Base-by-base conservation (phyloP, 2,797 vertebrate species). In the Sebastes trivittatus region DNA sequence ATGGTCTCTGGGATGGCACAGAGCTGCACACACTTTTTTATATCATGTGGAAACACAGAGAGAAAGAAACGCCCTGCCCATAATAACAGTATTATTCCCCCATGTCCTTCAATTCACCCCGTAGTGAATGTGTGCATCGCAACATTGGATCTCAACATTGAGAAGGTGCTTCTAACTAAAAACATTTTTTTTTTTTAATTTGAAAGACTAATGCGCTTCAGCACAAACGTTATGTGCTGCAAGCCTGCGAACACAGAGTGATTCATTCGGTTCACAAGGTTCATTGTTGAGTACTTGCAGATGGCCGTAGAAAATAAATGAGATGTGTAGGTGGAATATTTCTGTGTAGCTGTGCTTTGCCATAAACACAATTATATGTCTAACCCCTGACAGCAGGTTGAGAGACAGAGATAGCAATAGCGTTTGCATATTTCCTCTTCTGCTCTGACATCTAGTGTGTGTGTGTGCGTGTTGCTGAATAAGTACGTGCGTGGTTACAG, bases 321-420 rank as follows among this genome's bases (percentile, higher is more conserved):
- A 90, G 89, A 82, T 88, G 92, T 92, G 93, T 94, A 93, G 94
- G 94, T 89, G 94, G 93, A 93, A 94, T 94, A 94, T 94, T 90
- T 92, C 77, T 87, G 68, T 78, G 86, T 87, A 83, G 84, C 86
- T 90, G 81, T 76, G 83, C 77, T 74, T 76, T 74, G 86, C 90
- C 79, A 89, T 87, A 89, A 92, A 94, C 89, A 92, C 91, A 93
- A 92, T 94, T 93, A 91, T 92, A 90, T 85, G 81, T 91, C 89
- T 92, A 90, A 92, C 89, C 89, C 85, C 87, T 92, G 91, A 90
- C 92, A 91, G 83, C 82, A 85, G 87, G 89, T 92, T 90, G 86
- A 92, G 82, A 88, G 88, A 90, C 82, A 88, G 78, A 86, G 87
- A 91, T 86, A 87, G 81, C 86, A 90, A 82, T 85, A 78, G 81